Evolutionary conservation across 2,113 vertebrate genomes (phyloP).

Genomic region (Microcebus lehilahytsara): DNA sequence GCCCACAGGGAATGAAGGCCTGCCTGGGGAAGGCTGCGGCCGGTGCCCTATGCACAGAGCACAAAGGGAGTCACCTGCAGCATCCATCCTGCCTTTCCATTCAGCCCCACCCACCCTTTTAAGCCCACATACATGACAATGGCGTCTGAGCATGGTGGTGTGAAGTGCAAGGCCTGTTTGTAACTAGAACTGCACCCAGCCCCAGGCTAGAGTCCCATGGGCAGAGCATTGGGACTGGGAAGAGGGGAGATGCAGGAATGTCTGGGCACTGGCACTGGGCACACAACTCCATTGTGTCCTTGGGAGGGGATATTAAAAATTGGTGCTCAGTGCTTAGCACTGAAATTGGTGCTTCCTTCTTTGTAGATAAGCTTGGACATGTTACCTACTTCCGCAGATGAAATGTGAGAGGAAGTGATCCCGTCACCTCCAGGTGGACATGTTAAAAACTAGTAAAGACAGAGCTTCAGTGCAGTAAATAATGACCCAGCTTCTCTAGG

Average conservation of each 20-base stretch:
- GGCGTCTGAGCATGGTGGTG: accelerated
- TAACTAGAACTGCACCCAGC: background rate
- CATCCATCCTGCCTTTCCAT: background rate
- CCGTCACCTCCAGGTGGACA: background rate
- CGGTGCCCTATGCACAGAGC: accelerated
- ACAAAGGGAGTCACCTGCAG: background rate
- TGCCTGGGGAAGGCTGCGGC: background rate
- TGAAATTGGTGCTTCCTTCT: background rate
- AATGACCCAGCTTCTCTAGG: background rate
- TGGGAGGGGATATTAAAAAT: too few relatives aligned
- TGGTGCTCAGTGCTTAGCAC: too few relatives aligned
- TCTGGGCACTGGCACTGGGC: too few relatives aligned
- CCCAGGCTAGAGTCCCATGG: background rate
- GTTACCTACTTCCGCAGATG: background rate
- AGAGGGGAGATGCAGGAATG: background rate
- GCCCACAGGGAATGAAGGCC: too few relatives aligned
- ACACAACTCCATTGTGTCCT: too few relatives aligned
- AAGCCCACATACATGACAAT: background rate
- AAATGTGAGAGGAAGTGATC: background rate
- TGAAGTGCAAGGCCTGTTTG: background rate
- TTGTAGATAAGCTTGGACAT: background rate
- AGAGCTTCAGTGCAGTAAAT: background rate
- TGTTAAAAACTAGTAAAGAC: background rate
- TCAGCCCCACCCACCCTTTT: background rate
- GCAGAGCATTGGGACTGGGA: background rate